Conservation (phyloP, 2,888 invertebrate species). For the Cephonodes hylas region DNA sequence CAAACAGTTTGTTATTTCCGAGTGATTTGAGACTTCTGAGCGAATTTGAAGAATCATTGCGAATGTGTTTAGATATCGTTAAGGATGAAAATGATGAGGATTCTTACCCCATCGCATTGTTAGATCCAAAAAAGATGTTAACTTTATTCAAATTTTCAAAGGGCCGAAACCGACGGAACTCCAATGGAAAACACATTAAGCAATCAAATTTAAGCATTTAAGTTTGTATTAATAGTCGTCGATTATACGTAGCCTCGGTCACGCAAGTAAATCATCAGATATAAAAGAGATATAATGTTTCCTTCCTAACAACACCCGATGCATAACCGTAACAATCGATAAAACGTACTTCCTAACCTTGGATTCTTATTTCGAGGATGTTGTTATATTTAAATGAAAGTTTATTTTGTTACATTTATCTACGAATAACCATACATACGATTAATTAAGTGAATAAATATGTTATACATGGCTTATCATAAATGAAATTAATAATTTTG, state of each 20-base stretch:
- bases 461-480: not conserved
- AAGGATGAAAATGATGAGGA: too few species aligned
- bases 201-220: not conserved
- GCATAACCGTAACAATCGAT: not conserved
- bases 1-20: too few species aligned
- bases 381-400: not conserved
- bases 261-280: not conserved
- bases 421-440: not conserved
- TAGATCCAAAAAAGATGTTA: too few species aligned
- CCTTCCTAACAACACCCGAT: not conserved
- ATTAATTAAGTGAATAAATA: not conserved
- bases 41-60: too few species aligned
- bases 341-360: not conserved
- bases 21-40: too few species aligned
- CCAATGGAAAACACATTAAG: not conserved
- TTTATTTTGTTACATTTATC: not conserved
- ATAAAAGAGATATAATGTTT: not conserved
- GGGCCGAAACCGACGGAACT: not conserved
- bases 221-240: not conserved
- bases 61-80: too few species aligned
- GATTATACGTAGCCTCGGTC: not conserved
- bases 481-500: too few species aligned
- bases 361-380: not conserved
- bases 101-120: too few species aligned
- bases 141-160: too few species aligned